Evolutionary conservation across 2,797 vertebrate genomes (phyloP), one percentile per base, ranked within the genome.

Genomic region (Remorina albescens): DNA sequence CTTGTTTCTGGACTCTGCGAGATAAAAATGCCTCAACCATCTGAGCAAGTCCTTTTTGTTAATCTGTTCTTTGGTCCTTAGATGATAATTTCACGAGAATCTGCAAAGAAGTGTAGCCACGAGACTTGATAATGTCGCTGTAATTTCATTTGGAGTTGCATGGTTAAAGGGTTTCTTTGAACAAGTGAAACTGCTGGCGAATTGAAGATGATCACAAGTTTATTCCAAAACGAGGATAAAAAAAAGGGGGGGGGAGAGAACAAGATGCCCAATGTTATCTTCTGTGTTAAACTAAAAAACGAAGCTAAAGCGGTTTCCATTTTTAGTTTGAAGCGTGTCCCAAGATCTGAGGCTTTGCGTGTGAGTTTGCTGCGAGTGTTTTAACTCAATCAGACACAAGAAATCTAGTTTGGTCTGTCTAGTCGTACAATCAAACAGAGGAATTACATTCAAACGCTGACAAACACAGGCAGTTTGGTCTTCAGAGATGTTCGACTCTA

Each of bases 21-120:
- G 85, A 85, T 84, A 2, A 74, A 72, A 72, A 68, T 1, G 2
- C 37, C 36, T 60, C 25, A 1, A 0, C 61, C 64, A 34, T 55
- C 19, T 34, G 62, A 84, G 41, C 4, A 13, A 58, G 62, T 46
- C 12, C 16, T 55, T 72, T n/a, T n/a, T n/a, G n/a, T n/a, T n/a
- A 65, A 84, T 87, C 72, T 76, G 47, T 1, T 39, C 51, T 74
- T 72, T 30, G 28, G 58, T 67, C 26, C 57, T 71, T 2, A 41
- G 75, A 88, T 88, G 77, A 53, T 60, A 47, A 81, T 79, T 86
- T 64, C 26, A 37, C 41, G 37, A 60, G 44, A 46, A 63, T 62
- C 5, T 30, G 36, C 4, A 25, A 18, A 25, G 63, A 74, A 67
- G 21, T 71, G 5, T 12, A 9, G 53, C 73, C 61, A 63, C 12